A percentile compares a stretch with the other conserved stretches of the same genome.
These are phyloP conservation scores for Muricea muricata DNA, from an alignment of 92 coral and sea anemone species.

Conservation along the genomic window DNA sequence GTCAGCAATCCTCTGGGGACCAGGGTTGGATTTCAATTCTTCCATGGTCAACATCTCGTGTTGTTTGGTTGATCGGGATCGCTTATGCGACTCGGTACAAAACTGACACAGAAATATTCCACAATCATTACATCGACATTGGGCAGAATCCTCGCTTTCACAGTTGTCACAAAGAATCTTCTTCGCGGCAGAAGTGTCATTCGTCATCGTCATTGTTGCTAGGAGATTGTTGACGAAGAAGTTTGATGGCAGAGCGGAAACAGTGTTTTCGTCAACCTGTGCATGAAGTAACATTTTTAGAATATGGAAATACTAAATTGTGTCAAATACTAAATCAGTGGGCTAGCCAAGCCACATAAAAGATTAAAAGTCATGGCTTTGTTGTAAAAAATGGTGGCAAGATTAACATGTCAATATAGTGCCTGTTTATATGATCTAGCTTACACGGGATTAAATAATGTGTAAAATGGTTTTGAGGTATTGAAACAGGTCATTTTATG, in stretches of 20 bases:
- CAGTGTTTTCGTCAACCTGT: too few species aligned
- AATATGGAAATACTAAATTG: too few species aligned
- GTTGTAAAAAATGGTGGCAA: too few species aligned
- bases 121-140: constrained; percentile 64
- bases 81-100: constrained; percentile 6
- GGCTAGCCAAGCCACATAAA: too few species aligned
- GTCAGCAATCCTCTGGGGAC: constrained; percentile 58
- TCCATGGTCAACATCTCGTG: constrained; percentile 30
- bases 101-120: constrained; percentile 64
- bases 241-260: constrained; percentile 64
- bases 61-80: constrained; percentile 23
- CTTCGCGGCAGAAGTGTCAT: constrained; percentile 1
- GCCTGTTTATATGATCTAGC: too few species aligned
- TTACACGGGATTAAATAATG: too few species aligned
- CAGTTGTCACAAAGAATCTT: constrained; percentile 67
- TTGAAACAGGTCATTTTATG: too few species aligned
- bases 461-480: too few species aligned
- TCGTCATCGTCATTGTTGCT: constrained; percentile 39
- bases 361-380: too few species aligned
- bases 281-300: too few species aligned
- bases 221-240: constrained; percentile 73
- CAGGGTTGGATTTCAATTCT: constrained; percentile 11
- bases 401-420: too few species aligned
- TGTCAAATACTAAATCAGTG: too few species aligned
- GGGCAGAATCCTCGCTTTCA: constrained; percentile 61